Base-by-base conservation (phyloP, 1,140 invertebrate genomes). In the Andricus grossulariae region DNA sequence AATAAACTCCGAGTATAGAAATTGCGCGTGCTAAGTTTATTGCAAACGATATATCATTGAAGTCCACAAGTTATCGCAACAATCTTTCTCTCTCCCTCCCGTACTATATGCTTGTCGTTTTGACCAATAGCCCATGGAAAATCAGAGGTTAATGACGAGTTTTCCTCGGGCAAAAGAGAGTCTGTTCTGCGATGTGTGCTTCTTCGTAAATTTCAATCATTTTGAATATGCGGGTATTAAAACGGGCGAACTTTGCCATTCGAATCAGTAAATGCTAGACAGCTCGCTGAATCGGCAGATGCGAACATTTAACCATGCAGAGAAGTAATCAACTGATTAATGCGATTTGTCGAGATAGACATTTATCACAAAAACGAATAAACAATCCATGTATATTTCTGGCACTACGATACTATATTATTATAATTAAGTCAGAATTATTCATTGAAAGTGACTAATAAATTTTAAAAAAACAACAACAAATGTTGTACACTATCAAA, bases 91-190 rank as follows among this genome's bases (percentile, higher is more conserved):
- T 72, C 74, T 72, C 50, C 50, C 19, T 73, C 12, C n/a, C 18
- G 16, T 18, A 51, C 55, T 50, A 45, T 18, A 51, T 49, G 55
- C 49, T 81, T 51, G 77, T 72, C 79, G 81, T 82, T 79, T 72
- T 84, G 83, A 83, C 75, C 79, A 84, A 84, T 84, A 73, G 70
- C 60, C 21, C 11, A 49, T 73, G 77, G 57, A 66, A 76, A 54
- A 50, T 55, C 18, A 50, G 75, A 77, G 75, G 77, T 84, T 84
- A 84, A 84, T 84, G 81, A 81, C 83, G 49, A 84, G 76, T 75
- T 83, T 83, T 81, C 75, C 50, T 81, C 71, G 51, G 71, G 74
- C 16, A 50, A 50, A 45, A 50, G 50, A 77, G 52, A 77, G 49
- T 51, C 15, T 21, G 49, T n/a, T 77, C 39, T 54, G 10, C 75